A percentile compares a stretch with the other conserved stretches of the same genome.
phyloP scores from a whole-genome alignment of 2,888 invertebrate species.

The Lycocerus yunnanus region DNA sequence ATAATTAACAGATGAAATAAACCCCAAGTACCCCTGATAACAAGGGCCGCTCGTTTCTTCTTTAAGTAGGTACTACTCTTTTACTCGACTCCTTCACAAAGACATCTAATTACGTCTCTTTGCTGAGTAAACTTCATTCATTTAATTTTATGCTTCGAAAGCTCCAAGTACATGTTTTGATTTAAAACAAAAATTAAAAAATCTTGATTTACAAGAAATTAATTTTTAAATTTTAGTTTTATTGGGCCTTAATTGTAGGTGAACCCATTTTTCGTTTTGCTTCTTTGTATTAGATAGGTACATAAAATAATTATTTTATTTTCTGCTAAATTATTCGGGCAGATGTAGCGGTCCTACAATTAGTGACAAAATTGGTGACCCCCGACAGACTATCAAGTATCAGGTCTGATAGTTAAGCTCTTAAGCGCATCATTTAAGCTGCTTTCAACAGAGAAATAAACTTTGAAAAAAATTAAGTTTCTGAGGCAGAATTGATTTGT shows the following conservation, averaged over 20 bases:
- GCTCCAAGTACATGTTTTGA: background rate
- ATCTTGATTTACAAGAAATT: background rate
- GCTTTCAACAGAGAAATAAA: too few relatives aligned
- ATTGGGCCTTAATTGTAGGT: too few relatives aligned
- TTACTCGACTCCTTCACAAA: background rate
- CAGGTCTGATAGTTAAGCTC: too few relatives aligned
- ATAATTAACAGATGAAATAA: conserved; percentile 2
- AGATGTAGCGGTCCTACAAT: too few relatives aligned
- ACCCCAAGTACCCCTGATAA: background rate
- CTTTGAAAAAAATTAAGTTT: background rate
- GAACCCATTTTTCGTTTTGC: too few relatives aligned
- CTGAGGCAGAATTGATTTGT: background rate
- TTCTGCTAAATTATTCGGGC: too few relatives aligned
- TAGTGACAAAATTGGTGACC: too few relatives aligned
- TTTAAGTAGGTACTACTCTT: too few relatives aligned
- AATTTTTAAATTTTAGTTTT: background rate
- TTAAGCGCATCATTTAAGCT: too few relatives aligned
- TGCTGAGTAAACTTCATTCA: background rate
- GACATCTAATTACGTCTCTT: background rate
- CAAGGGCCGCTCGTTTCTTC: background rate
- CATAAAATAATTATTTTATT: too few relatives aligned
- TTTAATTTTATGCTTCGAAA: background rate
- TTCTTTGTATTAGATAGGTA: too few relatives aligned
- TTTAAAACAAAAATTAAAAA: background rate
- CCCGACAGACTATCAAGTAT: too few relatives aligned